Percentiles rank a stretch among this genome's conserved stretches.
These are phyloP conservation scores for Lepidostoma basale DNA, from an alignment of 1,140 invertebrate genomes.

Conservation along the genomic window DNA sequence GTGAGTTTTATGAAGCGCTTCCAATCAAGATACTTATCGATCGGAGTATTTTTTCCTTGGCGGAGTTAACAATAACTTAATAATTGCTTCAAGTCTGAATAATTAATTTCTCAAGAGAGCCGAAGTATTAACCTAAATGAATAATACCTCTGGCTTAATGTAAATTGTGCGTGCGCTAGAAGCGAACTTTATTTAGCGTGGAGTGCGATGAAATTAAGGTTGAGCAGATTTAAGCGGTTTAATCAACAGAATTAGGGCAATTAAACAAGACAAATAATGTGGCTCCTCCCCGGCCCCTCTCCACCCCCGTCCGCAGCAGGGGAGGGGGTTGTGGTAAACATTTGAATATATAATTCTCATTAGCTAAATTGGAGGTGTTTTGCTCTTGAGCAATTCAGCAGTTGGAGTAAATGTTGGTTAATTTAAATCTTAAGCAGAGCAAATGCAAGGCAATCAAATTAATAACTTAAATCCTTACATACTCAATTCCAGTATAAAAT, in stretches of 20 bases:
- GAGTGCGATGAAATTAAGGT: not conserved
- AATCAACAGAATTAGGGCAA: constrained; percentile 26
- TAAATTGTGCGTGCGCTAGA: not conserved
- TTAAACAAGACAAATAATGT: not conserved
- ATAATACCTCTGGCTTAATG: not conserved
- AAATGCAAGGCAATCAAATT: too few species aligned
- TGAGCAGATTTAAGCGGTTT: constrained; percentile 11
- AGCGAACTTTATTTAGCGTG: not conserved
- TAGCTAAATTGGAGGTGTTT: not conserved
- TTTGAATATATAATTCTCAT: not conserved
- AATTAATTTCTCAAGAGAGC: not conserved
- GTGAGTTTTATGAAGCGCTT: too few species aligned
- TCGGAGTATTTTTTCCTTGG: too few species aligned
- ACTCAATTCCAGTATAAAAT: too few species aligned
- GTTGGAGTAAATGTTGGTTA: too few species aligned
- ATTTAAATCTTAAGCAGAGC: too few species aligned
- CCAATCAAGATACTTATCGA: too few species aligned
- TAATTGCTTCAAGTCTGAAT: too few species aligned
- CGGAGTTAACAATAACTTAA: too few species aligned
- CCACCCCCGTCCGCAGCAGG: not conserved
- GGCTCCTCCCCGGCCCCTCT: not conserved
- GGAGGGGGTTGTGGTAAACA: not conserved
- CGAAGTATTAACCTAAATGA: not conserved
- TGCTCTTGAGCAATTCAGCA: not conserved
- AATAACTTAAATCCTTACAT: too few species aligned